Percentiles rank a stretch among this genome's conserved stretches.
These are phyloP conservation scores for Leuciscus waleckii DNA, from an alignment of 2,797 vertebrate genomes.

Conservation along the genomic window DNA sequence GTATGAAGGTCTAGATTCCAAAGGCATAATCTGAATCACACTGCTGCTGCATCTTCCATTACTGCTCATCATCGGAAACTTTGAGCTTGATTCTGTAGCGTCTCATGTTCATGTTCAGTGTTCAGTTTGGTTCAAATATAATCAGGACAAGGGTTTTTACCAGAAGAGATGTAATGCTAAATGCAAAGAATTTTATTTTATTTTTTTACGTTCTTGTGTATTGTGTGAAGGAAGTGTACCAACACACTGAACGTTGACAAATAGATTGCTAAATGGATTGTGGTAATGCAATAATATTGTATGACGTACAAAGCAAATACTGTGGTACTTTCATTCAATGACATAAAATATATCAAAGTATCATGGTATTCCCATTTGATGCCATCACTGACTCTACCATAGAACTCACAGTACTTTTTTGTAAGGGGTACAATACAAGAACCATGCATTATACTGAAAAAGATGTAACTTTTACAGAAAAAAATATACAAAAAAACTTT, in stretches of 20 bases:
- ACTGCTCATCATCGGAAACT: slow-evolving; percentile 15
- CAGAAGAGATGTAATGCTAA: background rate
- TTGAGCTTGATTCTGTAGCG: background rate
- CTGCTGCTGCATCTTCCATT: slow-evolving; percentile 19
- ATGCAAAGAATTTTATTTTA: too few species aligned
- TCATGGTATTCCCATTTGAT: background rate
- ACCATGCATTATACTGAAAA: background rate
- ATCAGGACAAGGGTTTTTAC: slow-evolving; percentile 15
- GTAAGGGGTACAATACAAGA: background rate
- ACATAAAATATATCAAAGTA: background rate
- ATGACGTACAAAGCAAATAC: background rate
- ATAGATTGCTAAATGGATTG: background rate
- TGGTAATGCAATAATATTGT: background rate
- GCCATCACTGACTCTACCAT: background rate
- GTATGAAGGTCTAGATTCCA: background rate
- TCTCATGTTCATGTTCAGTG: slow-evolving; percentile 9
- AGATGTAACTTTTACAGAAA: background rate
- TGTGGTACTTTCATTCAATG: too few species aligned
- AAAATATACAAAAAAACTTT: background rate
- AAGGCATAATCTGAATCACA: slow-evolving; percentile 5
- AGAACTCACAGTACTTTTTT: background rate
- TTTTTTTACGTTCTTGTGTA: background rate
- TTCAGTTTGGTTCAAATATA: background rate
- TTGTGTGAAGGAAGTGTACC: background rate
- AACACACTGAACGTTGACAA: background rate